Evolutionary conservation across 2,797 vertebrate genomes (phyloP).

Genomic region (Gymnopithys bicolor): DNA sequence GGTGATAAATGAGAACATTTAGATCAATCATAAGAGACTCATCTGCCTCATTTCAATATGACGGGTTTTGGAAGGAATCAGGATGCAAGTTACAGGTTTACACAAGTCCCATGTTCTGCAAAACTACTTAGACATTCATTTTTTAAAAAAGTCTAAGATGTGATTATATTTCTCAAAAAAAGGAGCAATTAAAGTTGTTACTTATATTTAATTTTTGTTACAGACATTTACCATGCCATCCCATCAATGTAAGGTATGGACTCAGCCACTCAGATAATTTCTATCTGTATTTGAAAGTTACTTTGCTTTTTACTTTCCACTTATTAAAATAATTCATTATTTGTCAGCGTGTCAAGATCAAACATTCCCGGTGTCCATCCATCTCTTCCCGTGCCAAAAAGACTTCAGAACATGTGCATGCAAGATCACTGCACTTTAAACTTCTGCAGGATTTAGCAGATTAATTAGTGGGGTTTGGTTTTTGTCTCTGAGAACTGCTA

Average conservation of each 20-base stretch:
- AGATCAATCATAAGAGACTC: background rate
- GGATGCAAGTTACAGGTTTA: constrained; percentile 17
- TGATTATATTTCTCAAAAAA: background rate
- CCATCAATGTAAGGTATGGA: background rate
- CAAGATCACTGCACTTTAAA: background rate
- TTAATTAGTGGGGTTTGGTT: background rate
- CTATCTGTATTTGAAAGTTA: background rate
- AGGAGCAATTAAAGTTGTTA: background rate
- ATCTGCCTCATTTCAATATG: constrained; percentile 4
- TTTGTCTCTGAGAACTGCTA: background rate
- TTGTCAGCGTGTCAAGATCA: background rate
- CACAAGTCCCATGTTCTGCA: background rate
- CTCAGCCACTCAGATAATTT: background rate
- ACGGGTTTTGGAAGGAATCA: background rate
- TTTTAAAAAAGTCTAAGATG: background rate
- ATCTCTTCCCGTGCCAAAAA: background rate
- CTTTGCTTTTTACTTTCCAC: background rate
- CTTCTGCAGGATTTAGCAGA: background rate
- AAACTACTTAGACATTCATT: background rate
- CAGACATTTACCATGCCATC: background rate
- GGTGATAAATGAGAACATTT: background rate
- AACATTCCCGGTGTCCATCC: background rate
- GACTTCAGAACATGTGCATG: background rate
- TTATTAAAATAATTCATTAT: background rate
- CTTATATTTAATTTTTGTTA: background rate